Evolutionary conservation across 2,797 vertebrate species (phyloP), one percentile per base, ranked within the genome.

Genomic region (Tachyglossus aculeatus): DNA sequence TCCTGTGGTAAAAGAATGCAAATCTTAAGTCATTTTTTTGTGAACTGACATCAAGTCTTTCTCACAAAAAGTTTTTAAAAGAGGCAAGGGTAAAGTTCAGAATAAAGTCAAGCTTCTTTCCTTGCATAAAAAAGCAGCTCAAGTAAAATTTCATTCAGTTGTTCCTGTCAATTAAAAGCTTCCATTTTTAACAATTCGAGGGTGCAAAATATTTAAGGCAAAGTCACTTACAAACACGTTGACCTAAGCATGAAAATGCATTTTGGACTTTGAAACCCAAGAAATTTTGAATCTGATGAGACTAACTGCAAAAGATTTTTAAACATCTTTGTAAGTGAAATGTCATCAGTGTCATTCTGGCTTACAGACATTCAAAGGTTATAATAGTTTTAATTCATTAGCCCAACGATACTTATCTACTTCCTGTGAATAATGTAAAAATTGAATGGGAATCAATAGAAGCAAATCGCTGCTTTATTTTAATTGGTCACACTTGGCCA

Each of bases 1-100:
- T 90, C 77, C 68, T 78, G 70, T 71, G 71, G 78, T 82, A 90
- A 92, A 91, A 90, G 81, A 89, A 92, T 90, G 90, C 82, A 89
- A 88, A 90, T 83, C 83, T 87, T 76, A 77, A 91, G 76, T 86
- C 70, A 89, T 86, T 89, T 90, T 67, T 88, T 89, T 88, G 74
- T 87, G 82, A 82, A 70, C 51, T 86, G 81, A 88, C 81, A 87
- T 72, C 78, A 72, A 82, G 59, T 74, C 81, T 89, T 83, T 88
- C 79, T 86, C 67, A 78, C 62, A 85, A 81, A 82, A 67, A 82
- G 82, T 84, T 87, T 65, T 53, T 64, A 65, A 38, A 65, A 86
- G 66, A 84, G 76, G 75, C 47, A 85, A 86, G 69, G 77, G 74
- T 82, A 90, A 86, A 90, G 76, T 90, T 88, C 77, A 74, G 82